Base-by-base conservation (phyloP, 2,888 invertebrate species). In the Xanthorhoe designata region DNA sequence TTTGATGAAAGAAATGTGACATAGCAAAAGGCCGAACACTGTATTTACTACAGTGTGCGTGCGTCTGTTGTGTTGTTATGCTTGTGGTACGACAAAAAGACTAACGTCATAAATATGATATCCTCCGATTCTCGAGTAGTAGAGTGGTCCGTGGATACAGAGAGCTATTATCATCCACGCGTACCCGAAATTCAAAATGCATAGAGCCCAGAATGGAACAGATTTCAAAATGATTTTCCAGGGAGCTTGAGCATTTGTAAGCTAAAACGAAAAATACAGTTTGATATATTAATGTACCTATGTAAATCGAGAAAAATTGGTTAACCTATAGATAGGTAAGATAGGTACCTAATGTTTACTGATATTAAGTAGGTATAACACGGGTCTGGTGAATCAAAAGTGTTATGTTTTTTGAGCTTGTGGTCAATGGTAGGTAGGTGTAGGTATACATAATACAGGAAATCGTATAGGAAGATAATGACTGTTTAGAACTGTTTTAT, bases 91-190 rank as follows among this genome's bases (percentile, higher is more conserved):
- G 29, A 17, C 53, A 57, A 62, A 63, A 63, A 60, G 10, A 84
- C 88, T 83, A 72, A 93, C 92, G 64, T 80, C 81, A 63, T 90
- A 90, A 71, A 92, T 84, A 57, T 80, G 84, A 64, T 87, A 91
- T 54, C 78, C 73, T 24, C 82, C 76, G 10, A 91, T 83, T 64
- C 79, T 81, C 1, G 84, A 83, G 60, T 92, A 93, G 62, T 82
- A 93, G 10, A 92, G 73, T 2, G 92, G 91, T 18, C 92, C 92
- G 61, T 92, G 86, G 52, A 89, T 79, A 58, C 91, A 89, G 13
- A 93, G 32, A 0, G 92, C 79, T 61, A 89, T 88, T 18, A 92
- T 91, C 82, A 92, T 90, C 92, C 92, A 93, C n/a, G 91, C 79
- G 64, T 92, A 93, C 47, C 92, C 92, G 73, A 90, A 92, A 70